phyloP scores from a whole-genome alignment of 1,140 invertebrate genomes.

The Tetramorium parvispinum region DNA sequence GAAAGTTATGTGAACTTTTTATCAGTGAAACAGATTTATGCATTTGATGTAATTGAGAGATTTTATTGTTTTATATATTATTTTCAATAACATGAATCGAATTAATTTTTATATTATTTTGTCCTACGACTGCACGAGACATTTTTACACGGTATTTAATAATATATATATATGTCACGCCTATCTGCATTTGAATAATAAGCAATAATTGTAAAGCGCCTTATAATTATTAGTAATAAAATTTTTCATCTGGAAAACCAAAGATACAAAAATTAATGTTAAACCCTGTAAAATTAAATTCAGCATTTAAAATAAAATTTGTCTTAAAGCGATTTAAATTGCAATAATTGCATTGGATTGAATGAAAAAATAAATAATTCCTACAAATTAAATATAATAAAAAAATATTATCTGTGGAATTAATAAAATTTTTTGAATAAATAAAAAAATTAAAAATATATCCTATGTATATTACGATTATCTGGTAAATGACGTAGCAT shows the following conservation, averaged over 20 bases:
- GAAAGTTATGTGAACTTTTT: slow-evolving; percentile 40
- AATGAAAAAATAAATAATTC: slow-evolving; percentile 15
- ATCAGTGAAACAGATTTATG: slow-evolving; percentile 26
- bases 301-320: slow-evolving; percentile 17
- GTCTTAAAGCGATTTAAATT: neutral
- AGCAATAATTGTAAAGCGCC: slow-evolving; percentile 30
- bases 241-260: slow-evolving; percentile 45
- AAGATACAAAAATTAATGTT: slow-evolving; percentile 6
- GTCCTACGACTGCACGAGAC: slow-evolving; percentile 39
- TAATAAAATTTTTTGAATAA: neutral
- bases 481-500: neutral
- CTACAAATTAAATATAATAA: slow-evolving; percentile 5
- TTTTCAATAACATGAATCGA: slow-evolving; percentile 49
- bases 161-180: slow-evolving; percentile 1
- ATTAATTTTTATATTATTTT: slow-evolving; percentile 57
- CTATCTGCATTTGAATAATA: slow-evolving; percentile 56
- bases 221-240: slow-evolving; percentile 51
- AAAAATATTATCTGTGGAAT: neutral
- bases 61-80: slow-evolving; percentile 52
- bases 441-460: neutral
- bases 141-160: slow-evolving; percentile 54
- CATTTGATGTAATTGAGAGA: slow-evolving; percentile 20
- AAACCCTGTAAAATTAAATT: slow-evolving; percentile 21
- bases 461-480: neutral
- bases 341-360: neutral